These are phyloP conservation scores for Carterocephalus palaemon DNA, from an alignment of 2,888 invertebrate species.

Conservation along the genomic window DNA sequence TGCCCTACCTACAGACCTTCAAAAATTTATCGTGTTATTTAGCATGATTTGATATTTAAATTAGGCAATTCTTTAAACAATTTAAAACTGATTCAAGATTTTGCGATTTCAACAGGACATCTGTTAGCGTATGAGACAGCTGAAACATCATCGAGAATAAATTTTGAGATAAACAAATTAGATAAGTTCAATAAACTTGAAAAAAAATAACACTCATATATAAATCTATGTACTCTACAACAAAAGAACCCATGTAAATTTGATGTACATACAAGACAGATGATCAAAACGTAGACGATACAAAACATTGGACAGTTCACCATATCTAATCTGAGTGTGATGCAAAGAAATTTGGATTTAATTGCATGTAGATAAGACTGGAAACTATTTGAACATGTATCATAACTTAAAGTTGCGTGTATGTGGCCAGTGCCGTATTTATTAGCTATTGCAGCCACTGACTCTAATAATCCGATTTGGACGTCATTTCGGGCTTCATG, in stretches of 20 bases:
- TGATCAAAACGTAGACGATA: constrained; percentile 36
- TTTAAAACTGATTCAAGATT: background rate
- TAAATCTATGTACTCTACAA: constrained; percentile 35
- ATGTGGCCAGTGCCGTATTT: constrained; percentile 35
- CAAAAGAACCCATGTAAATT: constrained; percentile 36
- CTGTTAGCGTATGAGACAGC: constrained; percentile 20
- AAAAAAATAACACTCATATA: constrained; percentile 35
- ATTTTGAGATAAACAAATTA: constrained; percentile 25
- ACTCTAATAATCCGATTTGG: constrained; percentile 53
- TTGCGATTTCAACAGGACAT: constrained; percentile 13
- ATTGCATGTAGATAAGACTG: constrained; percentile 1
- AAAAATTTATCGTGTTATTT: constrained; percentile 7
- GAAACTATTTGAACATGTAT: constrained; percentile 8
- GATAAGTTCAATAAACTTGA: constrained; percentile 35
- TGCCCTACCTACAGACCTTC: constrained; percentile 3
- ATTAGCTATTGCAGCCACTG: constrained; percentile 43
- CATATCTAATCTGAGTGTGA: constrained; percentile 2
- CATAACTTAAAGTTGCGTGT: constrained; percentile 4
- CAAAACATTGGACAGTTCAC: constrained; percentile 26
- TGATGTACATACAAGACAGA: constrained; percentile 48
- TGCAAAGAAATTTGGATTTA: constrained; percentile 24
- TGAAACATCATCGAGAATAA: constrained; percentile 26
- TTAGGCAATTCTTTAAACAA: constrained; percentile 7
- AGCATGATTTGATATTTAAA: constrained; percentile 6
- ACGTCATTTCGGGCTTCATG: constrained; percentile 46